Evolutionary conservation across 1,140 invertebrate genomes (phyloP).

Genomic region (Diuraphis noxia): DNA sequence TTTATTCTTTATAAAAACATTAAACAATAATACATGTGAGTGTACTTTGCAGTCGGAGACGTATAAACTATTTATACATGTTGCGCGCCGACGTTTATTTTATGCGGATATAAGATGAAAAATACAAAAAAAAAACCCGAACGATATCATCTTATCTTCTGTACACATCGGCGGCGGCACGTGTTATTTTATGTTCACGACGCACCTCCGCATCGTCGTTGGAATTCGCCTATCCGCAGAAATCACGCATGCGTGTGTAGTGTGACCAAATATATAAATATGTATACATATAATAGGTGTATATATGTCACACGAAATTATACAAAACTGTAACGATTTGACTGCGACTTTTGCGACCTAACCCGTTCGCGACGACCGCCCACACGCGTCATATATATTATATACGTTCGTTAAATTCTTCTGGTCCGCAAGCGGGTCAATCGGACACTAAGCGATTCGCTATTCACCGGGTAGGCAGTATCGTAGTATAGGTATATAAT

Average conservation of each 20-base stretch:
- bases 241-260: neutral
- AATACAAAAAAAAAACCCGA: neutral
- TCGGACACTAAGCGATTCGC: neutral
- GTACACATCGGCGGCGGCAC: neutral
- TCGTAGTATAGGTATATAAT: neutral
- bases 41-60: neutral
- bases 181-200: neutral
- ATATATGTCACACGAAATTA: neutral
- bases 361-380: neutral
- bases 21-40: neutral
- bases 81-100: neutral
- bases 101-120: neutral
- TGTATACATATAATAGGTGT: neutral
- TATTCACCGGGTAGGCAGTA: too few species aligned
- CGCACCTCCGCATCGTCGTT: neutral
- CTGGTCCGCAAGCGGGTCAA: neutral
- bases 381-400: neutral
- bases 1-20: neutral
- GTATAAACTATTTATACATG: neutral
- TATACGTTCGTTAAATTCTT: neutral
- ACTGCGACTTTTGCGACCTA: neutral
- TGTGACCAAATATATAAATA: neutral
- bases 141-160: slow-evolving; percentile 8
- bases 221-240: neutral
- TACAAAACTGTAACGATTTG: neutral